Conservation (phyloP, 2,113 vertebrate species). For the Lagopus muta region DNA sequence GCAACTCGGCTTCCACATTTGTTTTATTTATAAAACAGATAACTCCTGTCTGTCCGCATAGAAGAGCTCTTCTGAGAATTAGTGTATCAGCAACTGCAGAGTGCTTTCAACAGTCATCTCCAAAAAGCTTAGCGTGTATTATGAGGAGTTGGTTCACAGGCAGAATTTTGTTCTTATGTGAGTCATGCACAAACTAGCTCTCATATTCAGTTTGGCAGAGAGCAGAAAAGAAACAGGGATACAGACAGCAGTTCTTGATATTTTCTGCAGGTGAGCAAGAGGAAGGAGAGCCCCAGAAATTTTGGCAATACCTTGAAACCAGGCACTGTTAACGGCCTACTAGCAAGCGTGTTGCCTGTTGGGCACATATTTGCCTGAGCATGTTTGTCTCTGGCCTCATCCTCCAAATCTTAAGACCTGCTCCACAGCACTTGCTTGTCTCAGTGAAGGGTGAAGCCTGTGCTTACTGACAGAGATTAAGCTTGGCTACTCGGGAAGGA, state of each 20-base stretch:
- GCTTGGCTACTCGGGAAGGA: background rate
- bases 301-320: background rate
- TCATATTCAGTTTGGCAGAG: background rate
- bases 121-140: background rate
- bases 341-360: background rate
- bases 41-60: background rate
- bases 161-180: background rate
- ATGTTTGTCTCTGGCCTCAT: background rate
- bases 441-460: background rate
- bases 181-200: background rate
- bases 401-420: background rate
- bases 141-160: background rate
- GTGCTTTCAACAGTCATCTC: background rate
- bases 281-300: background rate
- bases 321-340: background rate
- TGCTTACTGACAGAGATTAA: background rate
- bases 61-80: background rate
- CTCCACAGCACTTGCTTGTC: fast-evolving
- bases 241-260: background rate
- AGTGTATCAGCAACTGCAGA: background rate
- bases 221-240: background rate
- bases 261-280: background rate
- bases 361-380: background rate
- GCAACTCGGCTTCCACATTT: background rate
- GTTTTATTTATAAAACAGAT: constrained; percentile 1